Conservation (phyloP, 2,797 vertebrate genomes). For the Crax fasciolata region DNA sequence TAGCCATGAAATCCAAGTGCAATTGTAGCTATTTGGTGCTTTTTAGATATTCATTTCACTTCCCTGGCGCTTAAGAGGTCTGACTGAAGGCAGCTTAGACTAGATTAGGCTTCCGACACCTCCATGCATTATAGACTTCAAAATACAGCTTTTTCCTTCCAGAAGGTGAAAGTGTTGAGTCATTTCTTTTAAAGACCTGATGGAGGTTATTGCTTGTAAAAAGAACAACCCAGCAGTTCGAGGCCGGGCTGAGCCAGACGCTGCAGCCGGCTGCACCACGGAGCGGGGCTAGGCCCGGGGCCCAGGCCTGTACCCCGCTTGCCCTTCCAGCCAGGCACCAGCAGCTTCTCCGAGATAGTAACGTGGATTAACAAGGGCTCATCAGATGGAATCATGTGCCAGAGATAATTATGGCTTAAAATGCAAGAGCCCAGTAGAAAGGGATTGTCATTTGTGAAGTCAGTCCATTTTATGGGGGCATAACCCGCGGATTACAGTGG, state of each 20-base stretch:
- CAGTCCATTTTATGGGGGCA: not conserved
- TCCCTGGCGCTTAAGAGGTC: not conserved
- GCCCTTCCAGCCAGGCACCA: not conserved
- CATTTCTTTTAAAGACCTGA: constrained; percentile 43
- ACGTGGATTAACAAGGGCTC: not conserved
- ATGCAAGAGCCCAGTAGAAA: not conserved
- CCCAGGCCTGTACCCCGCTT: not conserved
- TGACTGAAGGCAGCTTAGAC: constrained; percentile 26
- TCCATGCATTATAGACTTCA: constrained; percentile 51
- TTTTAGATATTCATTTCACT: constrained; percentile 53
- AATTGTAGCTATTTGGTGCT: constrained; percentile 27
- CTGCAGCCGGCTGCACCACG: rapidly evolving
- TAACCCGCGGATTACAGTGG: not conserved
- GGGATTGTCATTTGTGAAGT: constrained; percentile 6
- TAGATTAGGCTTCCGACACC: constrained; percentile 31
- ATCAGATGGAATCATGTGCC: not conserved
- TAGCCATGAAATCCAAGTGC: constrained; percentile 38
- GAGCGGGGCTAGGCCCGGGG: rapidly evolving
- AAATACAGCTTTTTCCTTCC: not conserved
- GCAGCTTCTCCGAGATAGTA: not conserved
- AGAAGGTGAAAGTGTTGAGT: constrained; percentile 41
- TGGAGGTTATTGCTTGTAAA: constrained; percentile 6
- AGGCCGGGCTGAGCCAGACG: not conserved
- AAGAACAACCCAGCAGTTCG: not conserved
- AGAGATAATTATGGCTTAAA: constrained; percentile 13